Evolutionary conservation across 2,113 vertebrate species (phyloP).

Genomic region (Bufo gargarizans): DNA sequence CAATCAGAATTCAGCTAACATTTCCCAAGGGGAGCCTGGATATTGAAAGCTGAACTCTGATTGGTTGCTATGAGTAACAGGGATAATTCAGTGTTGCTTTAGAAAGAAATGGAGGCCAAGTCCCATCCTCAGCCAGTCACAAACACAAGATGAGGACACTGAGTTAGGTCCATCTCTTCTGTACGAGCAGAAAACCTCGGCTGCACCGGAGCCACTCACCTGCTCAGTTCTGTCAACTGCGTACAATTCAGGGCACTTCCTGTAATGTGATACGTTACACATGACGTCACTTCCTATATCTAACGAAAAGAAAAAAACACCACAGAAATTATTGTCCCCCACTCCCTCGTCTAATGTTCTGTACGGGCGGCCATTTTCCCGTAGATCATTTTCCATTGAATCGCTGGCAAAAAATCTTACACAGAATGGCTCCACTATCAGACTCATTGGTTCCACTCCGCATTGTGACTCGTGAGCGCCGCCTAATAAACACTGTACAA

Average conservation of each 20-base stretch:
- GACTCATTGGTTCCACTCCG: background rate
- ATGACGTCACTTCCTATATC: background rate
- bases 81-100: background rate
- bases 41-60: too few species aligned
- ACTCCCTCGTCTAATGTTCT: background rate
- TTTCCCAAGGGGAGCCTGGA: too few species aligned
- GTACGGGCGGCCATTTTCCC: background rate
- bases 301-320: background rate
- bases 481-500: too few species aligned
- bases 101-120: background rate
- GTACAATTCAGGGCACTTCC: background rate
- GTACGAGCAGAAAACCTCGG: background rate
- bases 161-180: too few species aligned
- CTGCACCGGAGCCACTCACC: background rate
- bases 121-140: background rate
- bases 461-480: background rate
- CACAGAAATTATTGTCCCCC: background rate
- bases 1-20: too few species aligned
- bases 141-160: too few species aligned
- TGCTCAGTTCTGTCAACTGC: background rate
- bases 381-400: background rate
- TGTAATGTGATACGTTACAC: background rate
- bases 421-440: background rate
- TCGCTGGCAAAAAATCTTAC: background rate
- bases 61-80: background rate